These are phyloP conservation scores for Mercenaria mercenaria DNA, from an alignment of 1,140 invertebrate genomes.

Conservation along the genomic window DNA sequence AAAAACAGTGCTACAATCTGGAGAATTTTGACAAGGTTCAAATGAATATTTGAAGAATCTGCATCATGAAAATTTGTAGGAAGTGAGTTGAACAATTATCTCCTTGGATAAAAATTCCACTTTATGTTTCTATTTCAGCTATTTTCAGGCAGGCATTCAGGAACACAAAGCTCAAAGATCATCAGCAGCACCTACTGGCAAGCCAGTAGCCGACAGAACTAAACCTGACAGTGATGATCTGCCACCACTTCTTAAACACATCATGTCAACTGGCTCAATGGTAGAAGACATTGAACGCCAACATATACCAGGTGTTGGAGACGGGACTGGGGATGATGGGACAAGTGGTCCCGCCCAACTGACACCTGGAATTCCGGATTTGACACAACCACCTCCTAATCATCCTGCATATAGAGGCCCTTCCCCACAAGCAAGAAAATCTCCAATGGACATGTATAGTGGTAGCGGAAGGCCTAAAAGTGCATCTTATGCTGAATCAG, in stretches of 20 bases:
- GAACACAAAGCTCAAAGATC: not conserved
- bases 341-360: not conserved
- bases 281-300: slow-evolving; percentile 96
- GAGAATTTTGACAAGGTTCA: no score
- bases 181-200: not conserved
- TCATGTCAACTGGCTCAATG: slow-evolving; percentile 93
- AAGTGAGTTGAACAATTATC: no score
- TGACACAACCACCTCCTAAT: slow-evolving; percentile 27
- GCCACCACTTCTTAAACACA: slow-evolving; percentile 92
- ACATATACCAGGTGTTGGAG: slow-evolving; percentile 85
- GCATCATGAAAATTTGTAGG: no score
- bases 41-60: no score
- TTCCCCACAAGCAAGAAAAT: slow-evolving; percentile 39
- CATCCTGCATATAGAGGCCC: slow-evolving; percentile 52
- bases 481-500: not conserved
- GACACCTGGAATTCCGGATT: slow-evolving; percentile 44
- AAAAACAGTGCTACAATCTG: no score
- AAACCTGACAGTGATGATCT: slow-evolving; percentile 88
- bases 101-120: no score
- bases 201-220: not conserved
- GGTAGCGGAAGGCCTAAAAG: slow-evolving; percentile 20
- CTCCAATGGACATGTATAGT: slow-evolving; percentile 22
- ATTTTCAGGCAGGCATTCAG: not conserved
- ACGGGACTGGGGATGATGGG: not conserved
- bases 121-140: slow-evolving; percentile 37